Conservation (phyloP, 2,113 vertebrate genomes). For the Zingel zingel region DNA sequence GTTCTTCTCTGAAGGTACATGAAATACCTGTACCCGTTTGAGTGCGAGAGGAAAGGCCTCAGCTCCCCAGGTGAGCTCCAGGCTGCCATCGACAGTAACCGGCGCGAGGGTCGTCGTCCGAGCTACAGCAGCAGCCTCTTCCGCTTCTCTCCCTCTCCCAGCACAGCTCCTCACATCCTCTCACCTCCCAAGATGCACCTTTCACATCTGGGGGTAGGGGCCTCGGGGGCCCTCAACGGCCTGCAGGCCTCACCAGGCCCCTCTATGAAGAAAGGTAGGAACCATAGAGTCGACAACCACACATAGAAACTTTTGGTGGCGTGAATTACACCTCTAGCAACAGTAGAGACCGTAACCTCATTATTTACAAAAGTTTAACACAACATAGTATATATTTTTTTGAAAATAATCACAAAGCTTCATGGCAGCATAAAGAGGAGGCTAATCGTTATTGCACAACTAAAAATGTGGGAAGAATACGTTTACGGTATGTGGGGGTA, state of each 20-base stretch:
- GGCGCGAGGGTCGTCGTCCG: constrained; percentile 94
- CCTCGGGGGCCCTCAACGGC: constrained; percentile 82
- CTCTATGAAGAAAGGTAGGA: constrained; percentile 90
- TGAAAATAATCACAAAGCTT: background rate
- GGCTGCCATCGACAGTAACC: constrained; percentile 97
- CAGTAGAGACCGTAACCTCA: background rate
- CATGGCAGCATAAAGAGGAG: background rate
- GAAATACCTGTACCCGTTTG: constrained; percentile 98
- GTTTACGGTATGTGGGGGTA: background rate
- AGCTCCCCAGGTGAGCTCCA: constrained; percentile 96
- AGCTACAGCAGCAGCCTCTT: constrained; percentile 96
- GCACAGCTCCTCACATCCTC: constrained; percentile 85
- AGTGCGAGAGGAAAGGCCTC: constrained; percentile 96
- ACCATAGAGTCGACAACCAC: background rate
- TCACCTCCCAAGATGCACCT: constrained; percentile 92
- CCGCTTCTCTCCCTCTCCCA: constrained; percentile 88
- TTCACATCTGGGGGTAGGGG: constrained; percentile 85
- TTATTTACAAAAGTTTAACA: background rate
- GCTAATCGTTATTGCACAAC: background rate
- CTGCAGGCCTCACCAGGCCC: constrained; percentile 85
- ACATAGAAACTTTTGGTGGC: background rate
- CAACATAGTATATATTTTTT: background rate
- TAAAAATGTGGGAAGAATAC: background rate
- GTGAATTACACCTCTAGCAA: background rate
- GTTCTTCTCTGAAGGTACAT: constrained; percentile 82